Conservation (phyloP, 1,140 invertebrate genomes). For the Neuroterus valhalla region DNA sequence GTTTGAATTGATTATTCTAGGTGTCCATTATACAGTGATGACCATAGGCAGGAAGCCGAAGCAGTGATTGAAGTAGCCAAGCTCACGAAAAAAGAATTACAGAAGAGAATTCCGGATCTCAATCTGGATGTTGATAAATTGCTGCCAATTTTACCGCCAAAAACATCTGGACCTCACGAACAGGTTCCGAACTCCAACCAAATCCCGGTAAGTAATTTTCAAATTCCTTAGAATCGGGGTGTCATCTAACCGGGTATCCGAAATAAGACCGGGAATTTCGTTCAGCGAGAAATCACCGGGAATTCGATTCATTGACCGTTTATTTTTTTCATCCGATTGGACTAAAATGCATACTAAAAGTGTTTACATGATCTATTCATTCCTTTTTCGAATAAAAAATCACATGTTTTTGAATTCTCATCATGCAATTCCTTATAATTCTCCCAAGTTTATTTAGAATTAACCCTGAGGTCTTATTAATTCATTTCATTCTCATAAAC, state of each 20-base stretch:
- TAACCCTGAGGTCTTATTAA: too few species aligned
- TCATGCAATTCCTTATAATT: too few species aligned
- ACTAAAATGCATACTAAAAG: neutral
- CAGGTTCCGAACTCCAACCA: neutral
- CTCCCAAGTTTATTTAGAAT: too few species aligned
- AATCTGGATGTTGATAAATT: neutral
- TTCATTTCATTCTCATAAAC: too few species aligned
- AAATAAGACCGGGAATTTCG: too few species aligned
- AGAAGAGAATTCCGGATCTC: neutral
- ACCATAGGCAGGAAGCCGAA: neutral
- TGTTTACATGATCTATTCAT: too few species aligned
- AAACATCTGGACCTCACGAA: neutral
- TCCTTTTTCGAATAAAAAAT: too few species aligned
- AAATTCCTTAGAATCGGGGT: too few species aligned
- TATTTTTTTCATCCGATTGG: neutral
- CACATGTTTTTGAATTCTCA: too few species aligned
- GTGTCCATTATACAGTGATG: conserved; percentile 15
- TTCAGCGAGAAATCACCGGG: too few species aligned
- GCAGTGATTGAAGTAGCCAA: neutral
- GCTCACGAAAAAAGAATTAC: neutral
- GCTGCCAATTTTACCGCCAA: neutral
- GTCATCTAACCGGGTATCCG: too few species aligned
- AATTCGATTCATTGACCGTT: too few species aligned
- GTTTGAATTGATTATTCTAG: neutral
- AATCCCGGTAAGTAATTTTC: neutral